phyloP scores from a whole-genome alignment of 2,113 vertebrate species.

The Myiozetetes cayanensis region DNA sequence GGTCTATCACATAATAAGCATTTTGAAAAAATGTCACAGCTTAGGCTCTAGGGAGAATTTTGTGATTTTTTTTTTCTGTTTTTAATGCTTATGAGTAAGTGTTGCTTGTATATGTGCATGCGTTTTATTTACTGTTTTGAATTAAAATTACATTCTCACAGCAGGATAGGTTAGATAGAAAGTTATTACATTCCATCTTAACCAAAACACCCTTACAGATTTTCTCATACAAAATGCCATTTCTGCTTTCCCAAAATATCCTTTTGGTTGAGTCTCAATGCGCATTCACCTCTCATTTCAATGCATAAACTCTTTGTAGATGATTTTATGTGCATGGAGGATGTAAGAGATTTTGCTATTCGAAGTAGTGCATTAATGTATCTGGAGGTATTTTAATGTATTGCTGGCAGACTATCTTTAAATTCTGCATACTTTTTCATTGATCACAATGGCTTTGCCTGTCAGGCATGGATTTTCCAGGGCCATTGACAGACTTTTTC shows the following conservation, averaged over 20 bases:
- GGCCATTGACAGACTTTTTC: neutral
- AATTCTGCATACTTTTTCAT: neutral
- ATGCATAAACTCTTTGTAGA: neutral
- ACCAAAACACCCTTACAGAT: neutral
- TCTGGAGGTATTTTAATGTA: neutral
- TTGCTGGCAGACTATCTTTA: neutral
- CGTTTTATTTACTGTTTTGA: neutral
- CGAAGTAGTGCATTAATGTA: neutral
- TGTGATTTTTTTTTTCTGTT: accelerated
- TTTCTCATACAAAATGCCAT: neutral
- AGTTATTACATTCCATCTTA: neutral
- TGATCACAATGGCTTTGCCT: neutral
- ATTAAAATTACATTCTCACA: neutral
- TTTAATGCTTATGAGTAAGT: neutral
- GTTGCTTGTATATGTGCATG: neutral
- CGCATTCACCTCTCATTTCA: neutral
- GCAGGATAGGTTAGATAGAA: neutral
- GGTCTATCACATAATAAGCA: neutral
- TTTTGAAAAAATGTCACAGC: neutral
- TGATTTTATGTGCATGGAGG: neutral
- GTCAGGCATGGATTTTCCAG: neutral
- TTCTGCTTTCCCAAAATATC: neutral
- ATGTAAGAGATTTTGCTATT: neutral
- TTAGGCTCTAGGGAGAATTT: neutral
- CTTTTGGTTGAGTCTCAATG: neutral